Base-by-base conservation (phyloP, 2,113 vertebrate genomes). In the Coptodon rendalli region DNA sequence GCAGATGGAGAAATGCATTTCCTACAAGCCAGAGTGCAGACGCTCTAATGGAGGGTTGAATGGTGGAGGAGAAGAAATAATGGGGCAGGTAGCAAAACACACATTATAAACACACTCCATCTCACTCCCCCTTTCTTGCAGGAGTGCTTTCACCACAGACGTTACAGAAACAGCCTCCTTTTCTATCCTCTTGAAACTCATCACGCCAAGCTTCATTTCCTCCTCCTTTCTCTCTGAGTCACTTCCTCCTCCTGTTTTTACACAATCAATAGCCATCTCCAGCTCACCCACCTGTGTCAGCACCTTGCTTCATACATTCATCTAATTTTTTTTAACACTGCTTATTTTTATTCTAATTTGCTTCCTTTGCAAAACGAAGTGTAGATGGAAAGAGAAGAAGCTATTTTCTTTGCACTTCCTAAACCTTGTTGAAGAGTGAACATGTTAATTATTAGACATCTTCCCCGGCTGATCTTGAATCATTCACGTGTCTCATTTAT, bases 191-290 rank as follows among this genome's bases (percentile, higher is more conserved):
- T 52, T 84, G 16, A 82, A 81, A 79, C 48, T 19, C 81, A 48
- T 50, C 16, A 17, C 0, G 2, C 43, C 80, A 6, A 61, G 81
- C 81, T 80, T 76, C 31, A 80, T 50, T 80, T 85, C 78, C 59
- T 84, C 66, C 81, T 57, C 59, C 17, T 17, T 31, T 19, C 36
- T 48, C 52, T 84, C 83, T 89, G 48, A 91, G 66, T 92, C 89
- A 91, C 86, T 82, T 90, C 90, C 71, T 80, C 87, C 85, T 76
- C 40, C 57, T 53, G 36, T 50, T 83, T 53, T 66, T 68, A 31
- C 81, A 34, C 19, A 34, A 87, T 90, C 81, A 52, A 90, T 87
- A 85, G 24, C 45, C 52, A 85, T 81, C 54, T 84, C n/a, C 24
- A 7, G 48, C 40, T 88, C 83, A 78, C 57, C 57, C 52, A 82